Conservation (phyloP, 2,888 invertebrate species). For the Acleris cristana region DNA sequence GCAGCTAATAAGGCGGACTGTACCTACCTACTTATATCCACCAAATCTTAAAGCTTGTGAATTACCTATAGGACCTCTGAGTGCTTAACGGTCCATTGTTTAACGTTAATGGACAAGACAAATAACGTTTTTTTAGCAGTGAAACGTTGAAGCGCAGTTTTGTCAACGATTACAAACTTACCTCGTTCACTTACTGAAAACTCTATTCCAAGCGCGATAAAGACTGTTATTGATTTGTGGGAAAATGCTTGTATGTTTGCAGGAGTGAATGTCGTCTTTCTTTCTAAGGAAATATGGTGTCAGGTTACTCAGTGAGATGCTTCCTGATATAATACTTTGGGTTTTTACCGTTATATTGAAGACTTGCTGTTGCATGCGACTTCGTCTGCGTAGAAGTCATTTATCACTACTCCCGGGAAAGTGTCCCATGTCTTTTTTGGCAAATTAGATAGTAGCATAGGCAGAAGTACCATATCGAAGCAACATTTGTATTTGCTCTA, state of each 20-base stretch:
- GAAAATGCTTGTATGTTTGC: constrained; percentile 38
- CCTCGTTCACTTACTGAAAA: constrained; percentile 8
- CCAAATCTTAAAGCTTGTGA: not conserved
- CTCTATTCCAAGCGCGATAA: constrained; percentile 39
- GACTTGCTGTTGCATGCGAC: not conserved
- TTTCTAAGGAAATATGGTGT: constrained; percentile 68
- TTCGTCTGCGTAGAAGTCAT: too few species aligned
- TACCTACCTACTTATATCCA: not conserved
- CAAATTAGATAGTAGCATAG: too few species aligned
- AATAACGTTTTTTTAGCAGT: constrained; percentile 68
- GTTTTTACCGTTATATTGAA: constrained; percentile 60
- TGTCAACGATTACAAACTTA: constrained; percentile 45
- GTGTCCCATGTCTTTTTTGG: too few species aligned
- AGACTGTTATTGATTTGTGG: constrained; percentile 39
- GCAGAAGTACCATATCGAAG: too few species aligned
- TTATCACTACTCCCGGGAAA: too few species aligned
- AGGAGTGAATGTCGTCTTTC: constrained; percentile 45
- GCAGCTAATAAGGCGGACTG: too few species aligned
- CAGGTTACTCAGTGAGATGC: constrained; percentile 66
- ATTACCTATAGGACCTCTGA: constrained; percentile 48
- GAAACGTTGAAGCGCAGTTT: constrained; percentile 65
- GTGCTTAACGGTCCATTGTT: constrained; percentile 76
- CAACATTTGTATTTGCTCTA: too few species aligned
- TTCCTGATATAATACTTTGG: constrained; percentile 59
- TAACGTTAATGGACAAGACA: constrained; percentile 68